phyloP scores from a whole-genome alignment of 2,888 invertebrate species.

The Halictus quadricinctus region DNA sequence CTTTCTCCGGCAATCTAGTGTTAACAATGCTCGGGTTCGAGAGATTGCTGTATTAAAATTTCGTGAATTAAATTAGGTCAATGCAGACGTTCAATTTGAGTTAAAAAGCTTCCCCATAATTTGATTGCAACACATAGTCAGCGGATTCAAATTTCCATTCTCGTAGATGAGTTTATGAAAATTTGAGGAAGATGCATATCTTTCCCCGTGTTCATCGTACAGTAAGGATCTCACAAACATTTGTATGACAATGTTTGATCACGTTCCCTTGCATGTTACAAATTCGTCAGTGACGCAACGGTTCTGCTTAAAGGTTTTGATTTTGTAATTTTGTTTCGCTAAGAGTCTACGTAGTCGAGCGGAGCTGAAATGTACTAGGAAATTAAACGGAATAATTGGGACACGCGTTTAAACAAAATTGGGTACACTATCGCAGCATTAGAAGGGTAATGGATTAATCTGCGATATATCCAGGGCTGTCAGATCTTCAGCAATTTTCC shows the following conservation, averaged over 20 bases:
- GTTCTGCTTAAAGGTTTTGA: background rate
- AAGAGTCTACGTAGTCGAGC: background rate
- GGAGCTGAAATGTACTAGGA: background rate
- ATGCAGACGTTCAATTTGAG: background rate
- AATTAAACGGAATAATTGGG: background rate
- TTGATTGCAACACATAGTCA: background rate
- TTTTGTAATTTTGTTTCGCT: background rate
- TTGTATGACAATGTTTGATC: background rate
- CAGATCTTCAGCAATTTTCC: background rate
- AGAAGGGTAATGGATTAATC: conserved; percentile 1
- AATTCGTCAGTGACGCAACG: background rate
- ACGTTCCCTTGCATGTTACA: background rate
- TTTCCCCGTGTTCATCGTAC: too few relatives aligned
- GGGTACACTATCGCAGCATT: background rate
- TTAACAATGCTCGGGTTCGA: background rate
- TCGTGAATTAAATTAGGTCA: background rate
- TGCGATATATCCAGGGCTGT: background rate
- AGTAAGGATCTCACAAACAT: background rate
- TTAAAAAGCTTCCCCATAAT: background rate
- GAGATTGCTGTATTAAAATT: background rate
- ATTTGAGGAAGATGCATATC: background rate
- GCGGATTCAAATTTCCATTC: background rate
- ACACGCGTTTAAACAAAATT: background rate
- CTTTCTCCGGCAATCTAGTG: too few relatives aligned
- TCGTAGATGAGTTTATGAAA: background rate